phyloP scores from a whole-genome alignment of 1,140 invertebrate genomes.

The Drosophila lacteicornis region DNA sequence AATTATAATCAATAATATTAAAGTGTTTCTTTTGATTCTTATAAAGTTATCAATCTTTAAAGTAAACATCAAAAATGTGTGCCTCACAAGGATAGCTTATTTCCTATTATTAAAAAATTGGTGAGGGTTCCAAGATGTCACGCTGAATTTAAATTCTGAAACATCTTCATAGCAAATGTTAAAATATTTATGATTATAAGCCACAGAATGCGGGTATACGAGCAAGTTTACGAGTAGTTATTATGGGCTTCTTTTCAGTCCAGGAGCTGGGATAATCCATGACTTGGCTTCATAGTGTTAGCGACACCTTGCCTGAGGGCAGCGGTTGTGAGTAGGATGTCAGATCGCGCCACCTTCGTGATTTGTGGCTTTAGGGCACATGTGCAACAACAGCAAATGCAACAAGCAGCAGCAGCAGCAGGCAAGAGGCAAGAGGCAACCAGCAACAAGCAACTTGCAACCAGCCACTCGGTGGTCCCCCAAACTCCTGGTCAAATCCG shows the following conservation, averaged over 20 bases:
- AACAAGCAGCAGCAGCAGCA: conserved; percentile 18
- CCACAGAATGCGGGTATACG: background rate
- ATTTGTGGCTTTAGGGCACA: conserved; percentile 78
- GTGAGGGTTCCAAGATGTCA: too few species aligned
- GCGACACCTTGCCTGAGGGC: conserved; percentile 70
- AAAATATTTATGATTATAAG: background rate
- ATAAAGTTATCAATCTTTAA: background rate
- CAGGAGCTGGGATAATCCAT: conserved; percentile 9
- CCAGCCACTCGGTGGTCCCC: conserved; percentile 57
- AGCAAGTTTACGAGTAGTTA: background rate
- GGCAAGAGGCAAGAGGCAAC: conserved; percentile 13
- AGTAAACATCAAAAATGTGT: background rate
- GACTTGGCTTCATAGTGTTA: conserved; percentile 27
- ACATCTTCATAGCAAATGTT: too few species aligned
- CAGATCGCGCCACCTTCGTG: conserved; percentile 79
- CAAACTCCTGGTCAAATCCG: conserved; percentile 63
- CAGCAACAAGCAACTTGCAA: conserved; percentile 7
- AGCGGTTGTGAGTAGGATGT: conserved; percentile 69
- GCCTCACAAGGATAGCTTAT: background rate
- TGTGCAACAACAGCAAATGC: conserved; percentile 50
- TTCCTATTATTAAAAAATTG: background rate
- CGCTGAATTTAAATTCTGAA: background rate
- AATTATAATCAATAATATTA: too few species aligned
- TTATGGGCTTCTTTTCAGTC: background rate
- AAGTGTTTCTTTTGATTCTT: too few species aligned